Conservation (phyloP, 2,797 vertebrate species). For the Gadopsis marmoratus region DNA sequence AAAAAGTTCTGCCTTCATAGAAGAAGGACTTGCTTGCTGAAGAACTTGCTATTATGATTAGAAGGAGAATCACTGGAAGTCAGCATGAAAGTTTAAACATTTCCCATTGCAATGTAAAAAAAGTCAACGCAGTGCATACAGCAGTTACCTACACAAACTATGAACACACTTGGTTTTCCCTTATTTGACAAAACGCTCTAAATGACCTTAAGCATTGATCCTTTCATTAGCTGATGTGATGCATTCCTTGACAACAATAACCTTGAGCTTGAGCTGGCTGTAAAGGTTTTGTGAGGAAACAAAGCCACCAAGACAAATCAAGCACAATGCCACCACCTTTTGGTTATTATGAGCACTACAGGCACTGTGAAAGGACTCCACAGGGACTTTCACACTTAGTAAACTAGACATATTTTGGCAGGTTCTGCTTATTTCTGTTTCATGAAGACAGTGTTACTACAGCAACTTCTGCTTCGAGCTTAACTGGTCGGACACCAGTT, state of each 20-base stretch:
- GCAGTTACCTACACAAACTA: not conserved
- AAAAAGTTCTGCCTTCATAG: conserved; percentile 2
- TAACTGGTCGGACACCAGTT: not conserved
- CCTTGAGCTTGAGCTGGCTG: not conserved
- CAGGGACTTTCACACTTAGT: not conserved
- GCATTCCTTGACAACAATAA: not conserved
- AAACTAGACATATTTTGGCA: not conserved
- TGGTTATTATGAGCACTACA: conserved; percentile 47
- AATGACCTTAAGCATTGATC: not conserved
- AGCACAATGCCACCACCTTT: conserved; percentile 49
- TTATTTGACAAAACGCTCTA: not conserved
- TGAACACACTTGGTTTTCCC: not conserved
- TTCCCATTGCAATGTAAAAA: not conserved
- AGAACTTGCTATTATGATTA: conserved; percentile 10
- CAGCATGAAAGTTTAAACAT: not conserved
- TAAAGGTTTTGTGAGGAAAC: conserved; percentile 14
- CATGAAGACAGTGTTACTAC: not conserved
- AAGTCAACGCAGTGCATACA: not conserved
- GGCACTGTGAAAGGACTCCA: not conserved
- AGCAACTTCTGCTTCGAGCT: not conserved
- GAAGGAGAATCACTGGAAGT: conserved; percentile 5
- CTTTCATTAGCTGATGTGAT: not conserved
- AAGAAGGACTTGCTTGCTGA: conserved; percentile 1
- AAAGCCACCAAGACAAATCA: conserved; percentile 9
- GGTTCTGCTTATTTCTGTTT: not conserved